Evolutionary conservation across 2,888 invertebrate genomes (phyloP), one percentile per base, ranked within the genome.

Genomic region (Ceramica pisi): DNA sequence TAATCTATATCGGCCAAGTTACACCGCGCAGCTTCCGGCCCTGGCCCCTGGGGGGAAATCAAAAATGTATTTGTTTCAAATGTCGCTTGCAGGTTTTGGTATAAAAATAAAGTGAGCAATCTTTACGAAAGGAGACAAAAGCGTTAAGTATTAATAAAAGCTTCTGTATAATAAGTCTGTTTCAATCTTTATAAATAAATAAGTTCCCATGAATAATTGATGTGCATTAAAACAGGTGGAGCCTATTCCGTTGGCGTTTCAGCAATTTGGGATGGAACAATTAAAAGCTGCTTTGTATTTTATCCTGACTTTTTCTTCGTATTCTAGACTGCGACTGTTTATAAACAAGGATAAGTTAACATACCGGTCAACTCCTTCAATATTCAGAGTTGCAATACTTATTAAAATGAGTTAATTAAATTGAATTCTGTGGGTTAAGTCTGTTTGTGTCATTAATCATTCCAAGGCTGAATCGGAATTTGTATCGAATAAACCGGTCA

Each of bases 151-250:
- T 78, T 86, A 80, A 82, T 19, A 46, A 46, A 80, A 84, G 62
- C 74, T 67, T 65, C 73, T 71, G 71, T 70, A 68, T 80, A 61
- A 68, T 60, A 78, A 76, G 74, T 76, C 74, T 78, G 63, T 78
- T 75, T 62, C 80, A 68, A 76, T 82, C 70, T 82, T 82, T 74
- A 66, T 75, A 75, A 84, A 85, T 86, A 84, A 78, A 75, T 76
- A 67, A 69, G 59, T 80, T 66, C 21, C 67, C 61, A 84, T 81
- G 81, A 81, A 84, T 84, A 78, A 81, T 83, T 75, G 63, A 84
- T 84, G 75, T 72, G 56, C 75, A 74, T 69, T 81, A 70, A 67
- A 68, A 57, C 70, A 68, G 75, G 67, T 68, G 63, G 53, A 31
- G 68, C 35, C 55, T 64, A 69, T 60, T 73, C 57, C 57, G 71